phyloP scores from a whole-genome alignment of 1,140 invertebrate genomes.

The Eubasilissa regina region DNA sequence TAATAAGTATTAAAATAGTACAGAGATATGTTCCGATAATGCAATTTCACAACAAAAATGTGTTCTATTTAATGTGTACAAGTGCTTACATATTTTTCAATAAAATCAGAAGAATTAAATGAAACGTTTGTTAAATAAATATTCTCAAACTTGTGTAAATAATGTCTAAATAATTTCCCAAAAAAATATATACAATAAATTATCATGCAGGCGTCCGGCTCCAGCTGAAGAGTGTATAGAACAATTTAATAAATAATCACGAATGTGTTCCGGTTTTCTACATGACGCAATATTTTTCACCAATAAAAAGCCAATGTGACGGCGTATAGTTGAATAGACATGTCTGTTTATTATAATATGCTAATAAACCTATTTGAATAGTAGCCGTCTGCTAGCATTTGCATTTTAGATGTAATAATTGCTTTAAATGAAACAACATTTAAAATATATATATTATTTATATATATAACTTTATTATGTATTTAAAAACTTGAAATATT shows the following conservation, averaged over 20 bases:
- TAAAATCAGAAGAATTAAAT: background rate
- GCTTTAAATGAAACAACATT: background rate
- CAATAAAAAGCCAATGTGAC: slow-evolving; percentile 1
- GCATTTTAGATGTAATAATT: background rate
- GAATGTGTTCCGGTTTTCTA: slow-evolving; percentile 25
- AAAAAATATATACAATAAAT: slow-evolving; percentile 8
- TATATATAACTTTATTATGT: too few species aligned
- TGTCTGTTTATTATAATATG: slow-evolving; percentile 18
- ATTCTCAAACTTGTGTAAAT: too few species aligned
- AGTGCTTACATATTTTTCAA: too few species aligned
- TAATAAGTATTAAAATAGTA: too few species aligned
- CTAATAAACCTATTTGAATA: slow-evolving; percentile 15
- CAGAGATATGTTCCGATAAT: too few species aligned
- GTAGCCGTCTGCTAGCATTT: background rate
- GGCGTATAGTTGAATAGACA: background rate
- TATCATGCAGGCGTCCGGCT: background rate
- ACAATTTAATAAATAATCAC: slow-evolving; percentile 16
- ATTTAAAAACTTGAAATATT: too few species aligned
- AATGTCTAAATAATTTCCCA: background rate
- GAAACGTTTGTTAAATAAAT: background rate
- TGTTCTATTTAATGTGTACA: too few species aligned
- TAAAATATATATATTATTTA: too few species aligned
- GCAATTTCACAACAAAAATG: too few species aligned
- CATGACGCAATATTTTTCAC: slow-evolving; percentile 29
- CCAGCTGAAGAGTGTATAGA: slow-evolving; percentile 13